Conservation (phyloP, 2,113 vertebrate species). For the Melanocharis versteri region DNA sequence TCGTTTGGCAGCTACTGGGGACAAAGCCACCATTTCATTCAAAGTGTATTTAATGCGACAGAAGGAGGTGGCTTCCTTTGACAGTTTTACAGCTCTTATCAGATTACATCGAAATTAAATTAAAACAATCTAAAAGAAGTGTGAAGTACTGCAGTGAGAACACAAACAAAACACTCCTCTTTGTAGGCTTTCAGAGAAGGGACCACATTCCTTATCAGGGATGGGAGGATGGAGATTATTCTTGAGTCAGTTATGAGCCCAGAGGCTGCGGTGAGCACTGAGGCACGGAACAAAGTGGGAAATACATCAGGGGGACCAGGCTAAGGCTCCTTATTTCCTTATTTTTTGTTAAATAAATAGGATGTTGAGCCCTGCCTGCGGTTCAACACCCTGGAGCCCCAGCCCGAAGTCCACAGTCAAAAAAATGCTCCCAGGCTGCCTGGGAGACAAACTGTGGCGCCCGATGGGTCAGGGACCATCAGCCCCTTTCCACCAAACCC, state of each 20-base stretch:
- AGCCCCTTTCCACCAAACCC: not conserved
- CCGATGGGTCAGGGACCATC: rapidly evolving
- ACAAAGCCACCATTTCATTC: not conserved
- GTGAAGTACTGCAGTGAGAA: conserved; percentile 17
- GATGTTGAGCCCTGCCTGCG: not conserved
- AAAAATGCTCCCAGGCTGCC: not conserved
- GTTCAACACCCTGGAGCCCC: not conserved
- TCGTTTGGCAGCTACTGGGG: not conserved
- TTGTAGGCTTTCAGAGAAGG: not conserved
- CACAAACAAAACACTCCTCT: conserved; percentile 6
- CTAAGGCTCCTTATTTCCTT: not conserved
- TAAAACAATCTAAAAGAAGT: conserved; percentile 33
- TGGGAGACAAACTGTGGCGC: not conserved
- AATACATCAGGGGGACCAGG: rapidly evolving
- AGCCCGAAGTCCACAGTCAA: rapidly evolving
- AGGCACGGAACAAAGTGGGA: not conserved
- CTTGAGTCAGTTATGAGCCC: not conserved
- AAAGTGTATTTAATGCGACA: not conserved
- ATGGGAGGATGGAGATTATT: not conserved
- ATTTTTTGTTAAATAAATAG: not conserved
- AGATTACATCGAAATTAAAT: conserved; percentile 45
- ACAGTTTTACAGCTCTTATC: conserved; percentile 27
- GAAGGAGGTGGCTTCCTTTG: conserved; percentile 14
- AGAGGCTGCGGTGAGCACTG: rapidly evolving
- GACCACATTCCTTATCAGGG: not conserved